Percentiles rank a stretch among this genome's conserved stretches.
phyloP scores from a whole-genome alignment of 2,888 invertebrate genomes.

The Lamellibrachia satsuma region DNA sequence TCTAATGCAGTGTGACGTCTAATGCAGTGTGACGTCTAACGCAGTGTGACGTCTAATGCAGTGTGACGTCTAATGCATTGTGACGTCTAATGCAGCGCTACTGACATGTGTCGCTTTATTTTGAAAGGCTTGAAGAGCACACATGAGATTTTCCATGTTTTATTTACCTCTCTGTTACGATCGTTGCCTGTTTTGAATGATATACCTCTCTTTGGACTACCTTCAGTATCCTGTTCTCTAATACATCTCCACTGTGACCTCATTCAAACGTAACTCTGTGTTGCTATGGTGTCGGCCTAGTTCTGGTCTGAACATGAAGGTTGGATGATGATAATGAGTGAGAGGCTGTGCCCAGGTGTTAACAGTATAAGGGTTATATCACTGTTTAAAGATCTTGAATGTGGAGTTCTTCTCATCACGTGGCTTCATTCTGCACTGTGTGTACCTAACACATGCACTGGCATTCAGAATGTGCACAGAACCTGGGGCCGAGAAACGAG shows the following conservation, averaged over 20 bases:
- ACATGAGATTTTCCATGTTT: conserved; percentile 8
- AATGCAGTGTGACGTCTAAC: too few species aligned
- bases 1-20: too few species aligned
- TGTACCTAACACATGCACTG: not conserved
- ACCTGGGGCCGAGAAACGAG: not conserved
- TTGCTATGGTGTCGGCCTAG: not conserved
- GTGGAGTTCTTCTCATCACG: not conserved
- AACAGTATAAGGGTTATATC: not conserved
- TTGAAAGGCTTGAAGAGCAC: conserved; percentile 6
- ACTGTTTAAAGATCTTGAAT: not conserved
- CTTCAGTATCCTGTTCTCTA: not conserved
- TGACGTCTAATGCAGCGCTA: not conserved
- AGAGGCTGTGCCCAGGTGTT: not conserved
- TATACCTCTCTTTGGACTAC: not conserved
- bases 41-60: not conserved
- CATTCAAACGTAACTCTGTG: not conserved
- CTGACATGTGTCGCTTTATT: not conserved
- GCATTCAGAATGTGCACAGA: not conserved
- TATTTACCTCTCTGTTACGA: not conserved
- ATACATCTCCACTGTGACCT: not conserved
- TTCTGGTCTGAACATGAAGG: not conserved
- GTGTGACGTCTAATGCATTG: not conserved
- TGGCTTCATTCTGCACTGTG: not conserved
- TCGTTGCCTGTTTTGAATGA: not conserved
- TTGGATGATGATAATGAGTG: not conserved